Percentiles rank a stretch among this genome's conserved stretches.
These are phyloP conservation scores for Sebastiscus albofasciatus DNA, from an alignment of 2,797 vertebrate species.

Conservation along the genomic window DNA sequence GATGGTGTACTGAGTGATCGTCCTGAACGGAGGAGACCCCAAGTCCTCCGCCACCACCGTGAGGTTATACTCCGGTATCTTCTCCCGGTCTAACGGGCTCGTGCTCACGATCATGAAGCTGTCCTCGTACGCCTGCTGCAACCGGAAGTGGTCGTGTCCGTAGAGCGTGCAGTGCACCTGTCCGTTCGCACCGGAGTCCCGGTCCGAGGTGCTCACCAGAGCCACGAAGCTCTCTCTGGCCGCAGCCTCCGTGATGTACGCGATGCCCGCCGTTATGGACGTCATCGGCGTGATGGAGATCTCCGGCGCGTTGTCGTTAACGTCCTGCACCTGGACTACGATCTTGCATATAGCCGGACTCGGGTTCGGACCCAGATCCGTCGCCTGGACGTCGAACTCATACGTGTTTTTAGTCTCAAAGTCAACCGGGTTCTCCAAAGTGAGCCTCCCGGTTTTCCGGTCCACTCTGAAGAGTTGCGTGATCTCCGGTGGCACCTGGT, in stretches of 20 bases:
- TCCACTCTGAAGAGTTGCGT: conserved; percentile 90
- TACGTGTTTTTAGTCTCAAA: conserved; percentile 93
- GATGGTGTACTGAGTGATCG: conserved; percentile 90
- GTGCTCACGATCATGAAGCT: conserved; percentile 95
- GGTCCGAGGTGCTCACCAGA: conserved; percentile 94
- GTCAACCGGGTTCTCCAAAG: conserved; percentile 89
- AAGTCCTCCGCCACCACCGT: conserved; percentile 93
- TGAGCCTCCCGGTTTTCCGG: conserved; percentile 88
- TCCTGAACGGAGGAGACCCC: conserved; percentile 90
- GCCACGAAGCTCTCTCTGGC: conserved; percentile 93
- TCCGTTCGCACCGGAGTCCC: conserved; percentile 90
- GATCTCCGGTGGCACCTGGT: conserved; percentile 87
- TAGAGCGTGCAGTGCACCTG: conserved; percentile 93
- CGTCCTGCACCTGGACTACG: conserved; percentile 92
- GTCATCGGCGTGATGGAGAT: conserved; percentile 92
- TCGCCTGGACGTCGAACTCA: conserved; percentile 92
- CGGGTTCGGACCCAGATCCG: conserved; percentile 89
- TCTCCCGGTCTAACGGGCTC: conserved; percentile 87
- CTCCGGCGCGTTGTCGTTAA: conserved; percentile 93
- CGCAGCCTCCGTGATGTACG: conserved; percentile 92
- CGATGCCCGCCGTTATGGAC: conserved; percentile 83
- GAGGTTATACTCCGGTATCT: conserved; percentile 92
- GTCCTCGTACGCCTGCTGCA: conserved; percentile 94
- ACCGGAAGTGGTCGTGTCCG: conserved; percentile 91
- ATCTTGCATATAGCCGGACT: conserved; percentile 89